phyloP scores from a whole-genome alignment of 2,797 vertebrate genomes.

The Argentina silus region DNA sequence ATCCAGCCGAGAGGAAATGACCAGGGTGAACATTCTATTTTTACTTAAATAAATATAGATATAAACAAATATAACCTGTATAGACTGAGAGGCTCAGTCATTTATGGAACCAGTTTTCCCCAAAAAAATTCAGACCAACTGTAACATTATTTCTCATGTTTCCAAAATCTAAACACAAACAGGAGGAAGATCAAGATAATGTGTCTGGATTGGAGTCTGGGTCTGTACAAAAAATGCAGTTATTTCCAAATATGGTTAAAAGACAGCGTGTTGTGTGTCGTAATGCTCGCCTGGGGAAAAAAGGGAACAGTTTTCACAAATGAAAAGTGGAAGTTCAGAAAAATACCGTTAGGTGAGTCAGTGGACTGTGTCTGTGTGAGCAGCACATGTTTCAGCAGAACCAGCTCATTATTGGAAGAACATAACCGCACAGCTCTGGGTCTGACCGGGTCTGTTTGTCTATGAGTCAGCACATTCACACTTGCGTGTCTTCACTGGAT shows the following conservation, averaged over 20 bases:
- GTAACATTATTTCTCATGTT: background rate
- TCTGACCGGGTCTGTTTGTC: slow-evolving; percentile 14
- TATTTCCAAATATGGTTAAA: slow-evolving; percentile 44
- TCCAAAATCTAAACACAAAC: slow-evolving; percentile 10
- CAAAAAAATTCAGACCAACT: background rate
- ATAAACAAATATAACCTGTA: background rate
- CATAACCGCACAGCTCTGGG: background rate
- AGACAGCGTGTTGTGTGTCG: slow-evolving; percentile 20
- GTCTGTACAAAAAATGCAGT: background rate
- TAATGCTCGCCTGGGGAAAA: background rate
- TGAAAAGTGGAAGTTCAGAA: slow-evolving; percentile 21
- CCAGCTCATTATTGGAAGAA: slow-evolving; percentile 15
- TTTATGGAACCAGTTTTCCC: background rate
- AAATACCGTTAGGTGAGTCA: slow-evolving; percentile 40
- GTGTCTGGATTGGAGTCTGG: slow-evolving; percentile 6
- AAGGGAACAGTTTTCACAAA: background rate
- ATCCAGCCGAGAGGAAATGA: background rate
- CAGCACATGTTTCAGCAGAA: slow-evolving; percentile 24
- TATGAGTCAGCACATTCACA: slow-evolving; percentile 36
- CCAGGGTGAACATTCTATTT: background rate
- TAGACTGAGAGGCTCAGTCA: background rate
- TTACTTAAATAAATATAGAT: background rate
- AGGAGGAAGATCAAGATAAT: slow-evolving; percentile 11
- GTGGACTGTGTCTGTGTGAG: slow-evolving; percentile 8
- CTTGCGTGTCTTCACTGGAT: slow-evolving; percentile 16